A percentile compares a stretch with the other conserved stretches of the same genome.
These are phyloP conservation scores for Bursaphelenchus mucronatus DNA, from an alignment of 1,140 invertebrate genomes.

Conservation along the genomic window DNA sequence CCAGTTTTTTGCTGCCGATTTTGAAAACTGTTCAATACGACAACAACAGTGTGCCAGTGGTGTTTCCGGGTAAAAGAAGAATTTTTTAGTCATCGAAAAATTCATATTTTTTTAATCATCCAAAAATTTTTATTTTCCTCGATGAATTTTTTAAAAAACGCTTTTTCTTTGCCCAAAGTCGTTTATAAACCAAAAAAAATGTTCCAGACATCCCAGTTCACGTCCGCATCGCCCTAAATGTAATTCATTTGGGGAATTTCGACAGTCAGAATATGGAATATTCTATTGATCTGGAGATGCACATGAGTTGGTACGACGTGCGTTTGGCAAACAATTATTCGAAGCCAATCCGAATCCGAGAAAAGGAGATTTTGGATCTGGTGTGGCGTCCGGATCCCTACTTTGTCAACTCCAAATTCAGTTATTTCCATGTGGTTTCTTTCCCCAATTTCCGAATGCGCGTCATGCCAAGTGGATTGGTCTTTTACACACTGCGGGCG, in stretches of 20 bases:
- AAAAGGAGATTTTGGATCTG: slow-evolving; percentile 49
- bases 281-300: slow-evolving; percentile 51
- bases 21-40: slow-evolving; percentile 54
- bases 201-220: slow-evolving; percentile 54
- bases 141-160: too few relatives aligned
- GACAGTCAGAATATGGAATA: slow-evolving; percentile 58
- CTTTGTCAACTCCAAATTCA: slow-evolving; percentile 54
- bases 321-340: slow-evolving; percentile 57
- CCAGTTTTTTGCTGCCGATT: slow-evolving; percentile 55
- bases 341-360: slow-evolving; percentile 54
- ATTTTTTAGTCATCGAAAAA: neutral
- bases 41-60: slow-evolving; percentile 53
- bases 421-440: slow-evolving; percentile 57
- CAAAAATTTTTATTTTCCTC: too few relatives aligned
- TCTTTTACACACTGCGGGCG: slow-evolving; percentile 54
- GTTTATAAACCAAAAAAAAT: slow-evolving; percentile 7
- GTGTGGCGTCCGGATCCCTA: slow-evolving; percentile 58
- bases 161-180: too few relatives aligned
- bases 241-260: slow-evolving; percentile 56
- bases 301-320: slow-evolving; percentile 50
- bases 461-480: slow-evolving; percentile 49
- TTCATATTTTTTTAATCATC: too few relatives aligned
- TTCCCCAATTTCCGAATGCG: slow-evolving; percentile 60
- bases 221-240: slow-evolving; percentile 50
- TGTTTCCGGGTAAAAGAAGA: slow-evolving; percentile 43